phyloP scores from a whole-genome alignment of 2,888 invertebrate species.

The Erannis defoliaria region DNA sequence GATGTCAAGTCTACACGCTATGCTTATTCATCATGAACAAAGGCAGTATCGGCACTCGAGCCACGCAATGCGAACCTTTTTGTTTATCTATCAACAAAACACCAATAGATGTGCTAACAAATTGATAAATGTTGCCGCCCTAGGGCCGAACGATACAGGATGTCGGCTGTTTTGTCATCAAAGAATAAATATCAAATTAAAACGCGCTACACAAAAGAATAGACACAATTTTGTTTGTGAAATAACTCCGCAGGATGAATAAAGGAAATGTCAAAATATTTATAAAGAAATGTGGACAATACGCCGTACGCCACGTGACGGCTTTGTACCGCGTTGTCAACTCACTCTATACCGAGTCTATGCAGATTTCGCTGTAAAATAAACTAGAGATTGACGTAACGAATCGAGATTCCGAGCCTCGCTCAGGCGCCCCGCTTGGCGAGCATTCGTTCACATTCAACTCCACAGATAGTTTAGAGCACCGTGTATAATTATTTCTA shows the following conservation, averaged over 20 bases:
- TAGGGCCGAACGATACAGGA: slow-evolving; percentile 66
- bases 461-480: slow-evolving; percentile 70
- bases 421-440: slow-evolving; percentile 76
- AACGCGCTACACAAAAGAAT: slow-evolving; percentile 79
- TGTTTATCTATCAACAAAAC: slow-evolving; percentile 76
- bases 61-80: slow-evolving; percentile 68
- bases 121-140: slow-evolving; percentile 77
- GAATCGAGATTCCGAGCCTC: slow-evolving; percentile 66
- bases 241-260: slow-evolving; percentile 78
- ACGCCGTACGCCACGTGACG: slow-evolving; percentile 70
- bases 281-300: slow-evolving; percentile 84
- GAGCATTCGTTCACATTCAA: slow-evolving; percentile 65
- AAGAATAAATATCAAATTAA: slow-evolving; percentile 85
- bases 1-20: slow-evolving; percentile 7
- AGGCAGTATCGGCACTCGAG: slow-evolving; percentile 54
- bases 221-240: slow-evolving; percentile 80
- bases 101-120: slow-evolving; percentile 77
- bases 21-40: slow-evolving; percentile 24
- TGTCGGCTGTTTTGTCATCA: slow-evolving; percentile 78
- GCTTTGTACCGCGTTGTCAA: slow-evolving; percentile 80
- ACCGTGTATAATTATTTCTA: slow-evolving; percentile 84
- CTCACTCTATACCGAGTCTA: slow-evolving; percentile 68
- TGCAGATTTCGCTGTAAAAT: slow-evolving; percentile 80
- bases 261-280: slow-evolving; percentile 86
- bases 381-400: slow-evolving; percentile 83